These are phyloP conservation scores for Pseudoips prasinana DNA, from an alignment of 2,888 invertebrate genomes.

Conservation along the genomic window DNA sequence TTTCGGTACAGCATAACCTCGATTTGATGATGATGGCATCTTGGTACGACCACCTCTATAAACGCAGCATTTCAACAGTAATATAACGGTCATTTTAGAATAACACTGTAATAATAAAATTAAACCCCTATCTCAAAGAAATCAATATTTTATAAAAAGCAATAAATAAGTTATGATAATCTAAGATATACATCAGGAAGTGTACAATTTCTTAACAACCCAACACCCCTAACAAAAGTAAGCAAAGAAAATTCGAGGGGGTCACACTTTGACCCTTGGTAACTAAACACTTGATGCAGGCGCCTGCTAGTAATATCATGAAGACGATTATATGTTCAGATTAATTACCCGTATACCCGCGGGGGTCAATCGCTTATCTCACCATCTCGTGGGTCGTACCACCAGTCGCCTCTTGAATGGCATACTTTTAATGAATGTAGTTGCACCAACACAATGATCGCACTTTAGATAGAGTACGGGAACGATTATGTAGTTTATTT, in stretches of 20 bases:
- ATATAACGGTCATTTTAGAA: too few relatives aligned
- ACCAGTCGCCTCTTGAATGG: conserved; percentile 21
- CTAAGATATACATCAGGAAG: too few relatives aligned
- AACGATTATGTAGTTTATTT: conserved; percentile 19
- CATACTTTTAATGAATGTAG: conserved; percentile 34
- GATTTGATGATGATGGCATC: too few relatives aligned
- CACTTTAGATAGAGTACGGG: conserved; percentile 19
- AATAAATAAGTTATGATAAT: too few relatives aligned
- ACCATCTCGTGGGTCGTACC: conserved; percentile 39
- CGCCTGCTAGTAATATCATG: conserved; percentile 37
- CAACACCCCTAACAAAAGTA: conserved; percentile 19
- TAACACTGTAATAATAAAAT: too few relatives aligned
- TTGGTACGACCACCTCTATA: too few relatives aligned
- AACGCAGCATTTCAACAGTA: too few relatives aligned
- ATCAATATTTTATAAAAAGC: too few relatives aligned
- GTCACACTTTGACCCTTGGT: conserved; percentile 17
- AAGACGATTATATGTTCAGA: conserved; percentile 27
- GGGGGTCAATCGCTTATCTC: conserved; percentile 75
- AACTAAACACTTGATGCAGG: conserved; percentile 50
- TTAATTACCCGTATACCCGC: conserved; percentile 78
- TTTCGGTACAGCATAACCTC: too few relatives aligned
- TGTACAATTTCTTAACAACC: too few relatives aligned
- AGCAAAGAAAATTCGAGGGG: conserved; percentile 9
- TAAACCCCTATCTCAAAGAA: too few relatives aligned
- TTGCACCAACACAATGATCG: conserved; percentile 39